These are phyloP conservation scores for Plumapathes pennacea DNA, from an alignment of 92 coral and sea anemone species.

Conservation along the genomic window DNA sequence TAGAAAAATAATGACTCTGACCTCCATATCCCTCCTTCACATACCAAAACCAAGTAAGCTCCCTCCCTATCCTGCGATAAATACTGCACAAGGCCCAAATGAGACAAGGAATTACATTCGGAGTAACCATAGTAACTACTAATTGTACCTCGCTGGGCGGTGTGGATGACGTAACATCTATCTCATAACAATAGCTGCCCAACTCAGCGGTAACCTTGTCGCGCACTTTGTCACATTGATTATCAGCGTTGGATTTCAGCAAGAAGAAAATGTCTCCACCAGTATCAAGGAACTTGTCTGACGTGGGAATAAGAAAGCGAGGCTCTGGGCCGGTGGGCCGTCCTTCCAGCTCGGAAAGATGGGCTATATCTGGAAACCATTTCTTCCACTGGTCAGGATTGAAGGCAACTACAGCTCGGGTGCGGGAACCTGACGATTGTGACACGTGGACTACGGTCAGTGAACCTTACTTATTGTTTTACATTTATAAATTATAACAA, in stretches of 20 bases:
- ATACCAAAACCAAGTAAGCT: no score
- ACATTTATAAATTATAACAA: no score
- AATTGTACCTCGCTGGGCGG: constrained; percentile 34
- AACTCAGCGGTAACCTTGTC: constrained; percentile 9
- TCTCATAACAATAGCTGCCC: constrained; percentile 14
- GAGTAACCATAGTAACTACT: no score
- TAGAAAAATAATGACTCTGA: no score
- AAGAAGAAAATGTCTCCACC: constrained; percentile 76
- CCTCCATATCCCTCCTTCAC: no score
- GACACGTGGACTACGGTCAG: no score
- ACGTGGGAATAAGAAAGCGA: constrained; percentile 38
- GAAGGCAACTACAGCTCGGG: constrained; percentile 69
- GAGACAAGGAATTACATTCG: no score
- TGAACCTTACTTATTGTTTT: no score
- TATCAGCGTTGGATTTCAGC: constrained; percentile 54
- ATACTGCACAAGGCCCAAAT: no score
- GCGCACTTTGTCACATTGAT: constrained; percentile 38
- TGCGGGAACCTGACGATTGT: constrained; percentile 32
- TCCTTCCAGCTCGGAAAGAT: constrained; percentile 42
- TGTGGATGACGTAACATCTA: constrained; percentile 35
- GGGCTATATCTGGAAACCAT: constrained; percentile 61
- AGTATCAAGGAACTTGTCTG: constrained; percentile 70
- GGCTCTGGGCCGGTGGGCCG: constrained; percentile 10
- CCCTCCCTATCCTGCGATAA: no score
- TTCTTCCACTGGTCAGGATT: constrained; percentile 66